Percentiles rank a stretch among this genome's conserved stretches.
These are phyloP conservation scores for Spodoptera exigua DNA, from an alignment of 2,888 invertebrate genomes.

Conservation along the genomic window DNA sequence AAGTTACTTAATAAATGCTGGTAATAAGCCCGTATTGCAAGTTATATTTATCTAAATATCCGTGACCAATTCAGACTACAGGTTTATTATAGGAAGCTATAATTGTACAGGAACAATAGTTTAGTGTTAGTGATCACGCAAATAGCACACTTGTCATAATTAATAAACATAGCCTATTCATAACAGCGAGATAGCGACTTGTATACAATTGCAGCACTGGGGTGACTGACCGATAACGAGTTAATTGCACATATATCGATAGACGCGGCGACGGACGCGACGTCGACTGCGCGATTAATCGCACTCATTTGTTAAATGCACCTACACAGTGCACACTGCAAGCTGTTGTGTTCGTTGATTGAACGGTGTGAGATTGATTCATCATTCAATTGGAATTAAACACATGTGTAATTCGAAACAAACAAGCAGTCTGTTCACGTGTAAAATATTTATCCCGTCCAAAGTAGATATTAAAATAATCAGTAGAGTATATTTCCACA, in stretches of 20 bases:
- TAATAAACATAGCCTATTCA: constrained; percentile 47
- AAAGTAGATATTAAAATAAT: no score
- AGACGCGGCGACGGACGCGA: constrained; percentile 13
- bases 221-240: constrained; percentile 56
- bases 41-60: no score
- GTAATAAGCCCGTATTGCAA: no score
- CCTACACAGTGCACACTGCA: no score
- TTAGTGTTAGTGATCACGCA: constrained; percentile 25
- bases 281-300: constrained; percentile 32
- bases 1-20: no score
- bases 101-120: constrained; percentile 15
- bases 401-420: no score
- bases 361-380: constrained; percentile 8
- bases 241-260: constrained; percentile 42
- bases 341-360: no score
- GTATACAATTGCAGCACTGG: constrained; percentile 48
- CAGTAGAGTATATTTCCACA: no score
- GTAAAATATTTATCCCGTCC: no score
- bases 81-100: constrained; percentile 1
- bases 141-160: constrained; percentile 47
- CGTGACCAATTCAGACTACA: no score
- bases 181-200: constrained; percentile 42
- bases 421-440: no score
- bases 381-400: neutral
- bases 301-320: constrained; percentile 21